Evolutionary conservation across 2,797 vertebrate species (phyloP).

Genomic region (Cercopithecus mitis): DNA sequence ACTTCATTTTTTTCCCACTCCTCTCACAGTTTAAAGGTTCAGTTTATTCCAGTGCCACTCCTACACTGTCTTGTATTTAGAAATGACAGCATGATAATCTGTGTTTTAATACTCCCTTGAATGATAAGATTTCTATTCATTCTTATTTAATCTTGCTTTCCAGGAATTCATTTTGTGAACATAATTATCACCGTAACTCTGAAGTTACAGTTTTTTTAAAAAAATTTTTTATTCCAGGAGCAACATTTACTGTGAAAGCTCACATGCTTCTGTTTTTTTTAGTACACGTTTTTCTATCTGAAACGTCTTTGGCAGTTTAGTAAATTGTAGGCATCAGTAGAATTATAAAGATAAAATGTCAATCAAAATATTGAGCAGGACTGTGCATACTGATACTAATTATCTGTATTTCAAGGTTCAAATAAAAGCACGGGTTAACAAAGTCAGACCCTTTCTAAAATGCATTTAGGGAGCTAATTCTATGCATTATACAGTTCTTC

Average conservation of each 20-base stretch:
- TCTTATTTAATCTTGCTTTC: slow-evolving; percentile 53
- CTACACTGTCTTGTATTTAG: slow-evolving; percentile 14
- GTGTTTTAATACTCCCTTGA: slow-evolving; percentile 36
- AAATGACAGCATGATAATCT: background rate
- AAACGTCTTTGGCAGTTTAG: slow-evolving; percentile 20
- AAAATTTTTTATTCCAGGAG: background rate
- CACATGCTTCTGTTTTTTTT: slow-evolving; percentile 12
- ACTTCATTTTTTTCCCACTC: background rate
- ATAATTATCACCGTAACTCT: slow-evolving; percentile 33
- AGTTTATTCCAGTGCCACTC: background rate
- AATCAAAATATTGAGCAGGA: background rate
- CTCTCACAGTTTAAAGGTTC: slow-evolving; percentile 23
- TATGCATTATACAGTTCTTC: background rate
- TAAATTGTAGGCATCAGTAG: background rate
- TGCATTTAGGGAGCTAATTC: background rate
- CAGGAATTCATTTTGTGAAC: slow-evolving; percentile 41
- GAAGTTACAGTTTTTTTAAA: background rate
- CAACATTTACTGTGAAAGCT: background rate
- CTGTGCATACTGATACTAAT: background rate
- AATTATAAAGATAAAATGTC: slow-evolving; percentile 39
- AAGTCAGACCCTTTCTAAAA: background rate
- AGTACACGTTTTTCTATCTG: background rate
- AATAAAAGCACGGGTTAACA: background rate
- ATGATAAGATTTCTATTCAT: slow-evolving; percentile 31
- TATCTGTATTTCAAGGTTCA: slow-evolving; percentile 17